Base-by-base conservation (phyloP, 2,113 vertebrate species). In the Centrocercus urophasianus region DNA sequence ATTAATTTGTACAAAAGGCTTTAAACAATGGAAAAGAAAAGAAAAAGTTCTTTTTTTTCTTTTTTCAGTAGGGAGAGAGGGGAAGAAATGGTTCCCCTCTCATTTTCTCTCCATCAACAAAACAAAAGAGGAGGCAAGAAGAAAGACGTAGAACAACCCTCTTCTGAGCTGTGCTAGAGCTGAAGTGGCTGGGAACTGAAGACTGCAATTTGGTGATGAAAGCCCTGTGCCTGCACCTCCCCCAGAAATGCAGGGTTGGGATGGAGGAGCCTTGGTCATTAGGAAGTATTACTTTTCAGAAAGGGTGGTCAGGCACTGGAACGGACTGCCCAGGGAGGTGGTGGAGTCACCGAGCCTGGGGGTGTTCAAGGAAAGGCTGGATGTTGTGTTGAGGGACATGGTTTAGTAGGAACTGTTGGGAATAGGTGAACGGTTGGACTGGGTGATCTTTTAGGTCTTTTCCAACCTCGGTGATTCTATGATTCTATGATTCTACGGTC, bases 1-100 rank as follows among this genome's bases (percentile, higher is more conserved):
- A 84, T 90, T 86, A 57, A 84, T 86, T 89, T 32, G 74, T 61
- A 72, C 38, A 38, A 83, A 88, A 57, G 69, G 73, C 47, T 73
- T 57, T 57, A 38, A 67, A 50, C 7, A 6, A 65, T 19, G 34
- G 48, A 8, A 34, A 60, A 17, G 20, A 20, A 25, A 34, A 21
- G 19, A 45, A 28, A 89, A 87, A 36, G 42, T 74, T 83, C 40
- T 85, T 36, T 54, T 38, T 0, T 0, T 56, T 64, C 34, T 0
- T 0, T 28, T 56, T 7, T 61, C 4, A 4, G 66, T 16, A 42
- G 19, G 56, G 32, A 74, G 80, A 65, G 11, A 71, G 57, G 72
- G 64, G 54, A 45, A 65, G 36, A 84, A 81, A 74, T 40, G 64
- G 38, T 38, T 38, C 38, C 38, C 38, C 38, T 38, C 1, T 48